Evolutionary conservation across 2,797 vertebrate species (phyloP), one percentile per base, ranked within the genome.

Genomic region (Poecilia wingei): DNA sequence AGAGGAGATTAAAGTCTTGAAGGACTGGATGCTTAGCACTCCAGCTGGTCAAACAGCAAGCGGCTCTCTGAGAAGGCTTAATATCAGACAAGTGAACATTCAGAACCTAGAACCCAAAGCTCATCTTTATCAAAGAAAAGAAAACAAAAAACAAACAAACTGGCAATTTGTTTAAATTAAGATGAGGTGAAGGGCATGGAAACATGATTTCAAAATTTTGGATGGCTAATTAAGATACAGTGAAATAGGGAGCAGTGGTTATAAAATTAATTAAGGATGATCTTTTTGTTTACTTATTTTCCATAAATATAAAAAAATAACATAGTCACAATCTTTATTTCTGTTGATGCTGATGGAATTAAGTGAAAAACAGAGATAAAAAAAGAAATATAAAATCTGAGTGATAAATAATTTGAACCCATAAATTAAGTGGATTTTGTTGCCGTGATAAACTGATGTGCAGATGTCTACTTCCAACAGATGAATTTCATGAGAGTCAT

Each of bases 371-470:
- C 6, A 45, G 33, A 69, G 28, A 31, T 64, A 36, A 31, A n/a
- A 4, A 33, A 33, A 33, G 59, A 20, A 41, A 41, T 41, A 41
- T 6, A 2, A 33, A 77, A 84, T 77, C 25, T 39, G 66, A 77
- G n/a, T 31, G 64, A 72, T 6, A 71, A 78, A 82, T 87, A 76
- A 91, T 84, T 90, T 86, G 66, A 86, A 87, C 82, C 79, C 9
- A 66, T 79, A 41, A 83, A 84, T 80, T n/a, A 87, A 84, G 77
- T 59, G 47, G 74, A 78, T 84, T 82, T 83, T 51, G n/a, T 46
- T 72, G 36, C 33, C 53, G 68, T 77, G 86, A 80, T 80, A 64
- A 72, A 78, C 81, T 83, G 47, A 84, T 86, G 83, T 85, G 72
- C 72, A 82, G 68, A 79, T 76, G 61, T 20, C 41, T 10, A n/a